Evolutionary conservation across 2,888 invertebrate genomes (phyloP), one percentile per base, ranked within the genome.

Genomic region (Linhomoeus sp.): DNA sequence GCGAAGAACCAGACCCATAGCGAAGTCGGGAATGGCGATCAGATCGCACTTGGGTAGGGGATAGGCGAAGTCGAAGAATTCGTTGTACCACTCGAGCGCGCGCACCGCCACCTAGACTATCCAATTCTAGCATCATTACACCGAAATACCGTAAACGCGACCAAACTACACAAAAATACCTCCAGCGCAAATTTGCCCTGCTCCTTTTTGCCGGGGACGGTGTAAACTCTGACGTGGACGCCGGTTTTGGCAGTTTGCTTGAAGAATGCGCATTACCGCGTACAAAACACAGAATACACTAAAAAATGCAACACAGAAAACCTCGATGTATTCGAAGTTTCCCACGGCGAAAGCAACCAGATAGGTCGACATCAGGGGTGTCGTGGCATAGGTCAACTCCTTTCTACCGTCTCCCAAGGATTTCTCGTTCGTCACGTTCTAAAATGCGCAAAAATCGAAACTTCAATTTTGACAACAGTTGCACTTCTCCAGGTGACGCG

Each of bases 1-100:
- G n/a, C n/a, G n/a, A n/a, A n/a, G n/a, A n/a, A n/a, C n/a, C 49
- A 48, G 55, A 72, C 75, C 88, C 51, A 82, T 80, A 46, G 84
- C 80, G 65, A 92, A 90, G 66, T 92, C 92, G 2, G 88, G 81
- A 61, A 94, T 83, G 14, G 92, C 90, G 59, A 94, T 85, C 48
- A 92, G 74, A 69, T 94, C 94, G 67, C 90, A 82, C 68, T 94
- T 94, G 22, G 90, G 88, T 53, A 94, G 69, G 0, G 90, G 88
- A 71, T 90, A 92, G 1, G 85, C 80, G 59, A 92, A 81, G 52
- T 82, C 78, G 68, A 94, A 94, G 67, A 90, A 94, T 46, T 84
- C 78, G 58, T 86, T 84, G 69, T 88, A 94, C 63, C 82, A 94
- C 1, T 88, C 85, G 47, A 94, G 70, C 19, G 86, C 83, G 69